Percentiles rank a stretch among this genome's conserved stretches.
Evolutionary conservation across 2,797 vertebrate genomes (phyloP).

Genomic region (Enteromius treurensis): DNA sequence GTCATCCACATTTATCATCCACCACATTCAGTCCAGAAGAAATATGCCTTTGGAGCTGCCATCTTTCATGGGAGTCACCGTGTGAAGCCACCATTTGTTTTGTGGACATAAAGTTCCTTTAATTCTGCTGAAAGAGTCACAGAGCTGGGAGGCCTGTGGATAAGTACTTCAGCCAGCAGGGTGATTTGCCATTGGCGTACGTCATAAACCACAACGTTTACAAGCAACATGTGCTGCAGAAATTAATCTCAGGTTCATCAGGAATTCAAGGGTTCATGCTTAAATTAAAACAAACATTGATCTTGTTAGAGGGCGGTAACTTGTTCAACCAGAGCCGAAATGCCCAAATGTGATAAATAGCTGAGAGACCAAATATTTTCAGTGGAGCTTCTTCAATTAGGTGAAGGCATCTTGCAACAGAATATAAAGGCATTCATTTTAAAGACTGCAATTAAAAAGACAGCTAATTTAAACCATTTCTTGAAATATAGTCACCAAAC

Average conservation of each 20-base stretch:
- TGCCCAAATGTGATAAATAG: constrained; percentile 24
- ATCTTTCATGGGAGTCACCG: constrained; percentile 76
- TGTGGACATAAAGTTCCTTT: constrained; percentile 69
- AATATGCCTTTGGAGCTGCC: constrained; percentile 74
- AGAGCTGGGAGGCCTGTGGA: constrained; percentile 55
- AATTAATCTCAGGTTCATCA: constrained; percentile 33
- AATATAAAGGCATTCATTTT: not conserved
- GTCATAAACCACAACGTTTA: constrained; percentile 33
- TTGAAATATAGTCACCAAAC: not conserved
- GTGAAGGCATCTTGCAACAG: not conserved
- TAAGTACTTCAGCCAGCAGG: constrained; percentile 58
- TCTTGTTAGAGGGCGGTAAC: not conserved
- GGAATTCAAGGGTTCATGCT: not conserved
- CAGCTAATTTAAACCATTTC: constrained; percentile 35
- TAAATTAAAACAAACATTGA: constrained; percentile 47
- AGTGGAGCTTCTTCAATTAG: constrained; percentile 28
- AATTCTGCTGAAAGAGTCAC: constrained; percentile 65
- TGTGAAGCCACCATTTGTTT: constrained; percentile 74
- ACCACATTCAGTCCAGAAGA: constrained; percentile 75
- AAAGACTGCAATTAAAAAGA: constrained; percentile 33
- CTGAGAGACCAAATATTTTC: constrained; percentile 38
- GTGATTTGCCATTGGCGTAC: constrained; percentile 44
- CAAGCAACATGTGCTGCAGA: constrained; percentile 24
- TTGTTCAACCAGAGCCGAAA: not conserved
- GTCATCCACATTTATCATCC: constrained; percentile 76